A percentile compares a stretch with the other conserved stretches of the same genome.
Conservation (phyloP, 2,113 vertebrate species). For the Pandion haliaetus region DNA sequence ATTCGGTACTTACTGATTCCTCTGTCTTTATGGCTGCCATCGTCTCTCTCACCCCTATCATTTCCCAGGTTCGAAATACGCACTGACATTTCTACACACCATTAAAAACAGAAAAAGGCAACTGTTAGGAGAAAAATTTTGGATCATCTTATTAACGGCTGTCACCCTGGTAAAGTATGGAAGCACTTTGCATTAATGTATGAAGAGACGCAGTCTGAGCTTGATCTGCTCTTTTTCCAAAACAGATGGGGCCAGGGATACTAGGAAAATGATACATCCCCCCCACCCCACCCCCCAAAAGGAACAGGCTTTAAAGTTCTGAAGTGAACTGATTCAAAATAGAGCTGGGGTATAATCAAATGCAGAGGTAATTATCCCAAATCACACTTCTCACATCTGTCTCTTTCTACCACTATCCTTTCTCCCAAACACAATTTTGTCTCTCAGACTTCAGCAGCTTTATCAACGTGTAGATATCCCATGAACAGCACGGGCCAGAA, state of each 20-base stretch:
- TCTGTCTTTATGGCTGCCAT: slow-evolving; percentile 95
- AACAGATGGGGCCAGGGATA: accelerated
- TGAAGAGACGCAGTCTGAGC: background rate
- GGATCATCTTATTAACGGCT: background rate
- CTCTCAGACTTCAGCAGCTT: background rate
- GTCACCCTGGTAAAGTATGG: background rate
- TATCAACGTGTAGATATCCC: background rate
- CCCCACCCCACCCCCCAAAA: background rate
- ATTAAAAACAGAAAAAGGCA: slow-evolving; percentile 61
- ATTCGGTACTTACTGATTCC: slow-evolving; percentile 89
- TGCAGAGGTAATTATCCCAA: background rate
- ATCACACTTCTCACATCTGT: background rate
- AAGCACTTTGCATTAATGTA: background rate
- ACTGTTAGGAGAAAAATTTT: slow-evolving; percentile 18
- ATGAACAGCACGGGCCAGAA: background rate
- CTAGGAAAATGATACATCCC: background rate
- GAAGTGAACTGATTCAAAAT: background rate
- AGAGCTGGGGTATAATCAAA: background rate
- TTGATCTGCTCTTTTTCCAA: background rate
- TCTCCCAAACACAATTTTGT: background rate
- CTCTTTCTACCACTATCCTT: background rate
- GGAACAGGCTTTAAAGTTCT: background rate
- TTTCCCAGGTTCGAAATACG: slow-evolving; percentile 99
- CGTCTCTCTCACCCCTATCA: slow-evolving; percentile 93
- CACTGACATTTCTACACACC: slow-evolving; percentile 92